A percentile compares a stretch with the other conserved stretches of the same genome.
Conservation (phyloP, 2,113 vertebrate species). For the Triplophysa dalaica region DNA sequence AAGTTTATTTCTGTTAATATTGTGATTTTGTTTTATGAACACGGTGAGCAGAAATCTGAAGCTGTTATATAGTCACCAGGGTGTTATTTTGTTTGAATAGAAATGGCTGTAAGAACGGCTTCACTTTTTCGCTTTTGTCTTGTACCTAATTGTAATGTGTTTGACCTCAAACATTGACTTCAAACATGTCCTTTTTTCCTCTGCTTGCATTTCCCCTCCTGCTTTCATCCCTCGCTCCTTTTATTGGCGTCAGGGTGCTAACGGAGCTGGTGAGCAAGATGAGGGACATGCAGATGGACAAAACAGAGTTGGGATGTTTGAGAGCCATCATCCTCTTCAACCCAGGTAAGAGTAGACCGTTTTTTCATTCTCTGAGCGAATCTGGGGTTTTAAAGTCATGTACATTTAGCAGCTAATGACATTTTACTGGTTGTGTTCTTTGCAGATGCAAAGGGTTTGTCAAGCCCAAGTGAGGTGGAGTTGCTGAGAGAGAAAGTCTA, state of each 20-base stretch:
- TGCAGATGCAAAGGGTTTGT: conserved; percentile 86
- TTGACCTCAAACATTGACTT: neutral
- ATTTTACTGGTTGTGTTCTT: neutral
- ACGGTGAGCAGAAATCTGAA: neutral
- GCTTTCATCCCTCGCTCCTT: neutral
- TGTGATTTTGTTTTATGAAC: conserved; percentile 5
- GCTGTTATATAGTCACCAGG: neutral
- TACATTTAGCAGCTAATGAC: neutral
- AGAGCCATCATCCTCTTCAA: conserved; percentile 93
- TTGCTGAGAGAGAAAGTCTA: conserved; percentile 88
- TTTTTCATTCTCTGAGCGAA: neutral
- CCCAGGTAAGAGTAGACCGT: conserved; percentile 69
- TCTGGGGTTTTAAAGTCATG: too few relatives aligned
- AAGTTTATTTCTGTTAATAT: too few relatives aligned
- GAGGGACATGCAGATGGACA: conserved; percentile 85
- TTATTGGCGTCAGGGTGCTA: conserved; percentile 68
- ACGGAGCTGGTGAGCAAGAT: conserved; percentile 82
- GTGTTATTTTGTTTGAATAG: neutral
- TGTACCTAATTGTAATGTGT: neutral
- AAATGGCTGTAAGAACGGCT: conserved; percentile 7
- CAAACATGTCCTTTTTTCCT: neutral
- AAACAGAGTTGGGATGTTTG: conserved; percentile 84
- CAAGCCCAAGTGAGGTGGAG: conserved; percentile 88
- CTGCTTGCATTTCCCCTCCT: neutral
- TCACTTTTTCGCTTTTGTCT: neutral